Evolutionary conservation across 2,113 vertebrate species (phyloP).

Genomic region (Indicator maculatus): DNA sequence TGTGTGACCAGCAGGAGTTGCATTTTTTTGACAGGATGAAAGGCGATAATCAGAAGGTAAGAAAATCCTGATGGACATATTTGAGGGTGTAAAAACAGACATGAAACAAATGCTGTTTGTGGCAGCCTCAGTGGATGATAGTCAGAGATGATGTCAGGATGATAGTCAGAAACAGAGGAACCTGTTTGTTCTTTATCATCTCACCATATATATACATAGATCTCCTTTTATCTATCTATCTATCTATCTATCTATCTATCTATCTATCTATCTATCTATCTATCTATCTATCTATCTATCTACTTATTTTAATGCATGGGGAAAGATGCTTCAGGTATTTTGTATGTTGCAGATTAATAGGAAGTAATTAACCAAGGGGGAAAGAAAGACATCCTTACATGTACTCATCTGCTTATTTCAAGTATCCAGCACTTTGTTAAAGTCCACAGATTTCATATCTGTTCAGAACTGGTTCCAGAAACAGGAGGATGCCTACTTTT

Average conservation of each 20-base stretch:
- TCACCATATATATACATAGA: neutral
- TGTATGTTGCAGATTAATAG: neutral
- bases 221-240: no score
- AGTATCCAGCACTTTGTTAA: neutral
- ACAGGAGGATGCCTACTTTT: neutral
- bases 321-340: neutral
- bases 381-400: accelerated
- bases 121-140: neutral
- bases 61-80: conserved; percentile 3
- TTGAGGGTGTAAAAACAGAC: neutral
- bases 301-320: neutral
- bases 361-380: neutral
- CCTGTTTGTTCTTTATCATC: neutral
- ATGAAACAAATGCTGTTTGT: neutral
- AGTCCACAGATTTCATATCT: neutral
- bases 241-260: no score
- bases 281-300: no score
- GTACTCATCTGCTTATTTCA: neutral
- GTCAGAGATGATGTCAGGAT: no score
- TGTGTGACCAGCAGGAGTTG: neutral
- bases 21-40: conserved; percentile 24
- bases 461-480: neutral
- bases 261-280: no score
- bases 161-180: neutral
- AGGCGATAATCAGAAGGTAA: conserved; percentile 1